Evolutionary conservation across 2,797 vertebrate genomes (phyloP), one percentile per base, ranked within the genome.

Genomic region (Psittacula echo): DNA sequence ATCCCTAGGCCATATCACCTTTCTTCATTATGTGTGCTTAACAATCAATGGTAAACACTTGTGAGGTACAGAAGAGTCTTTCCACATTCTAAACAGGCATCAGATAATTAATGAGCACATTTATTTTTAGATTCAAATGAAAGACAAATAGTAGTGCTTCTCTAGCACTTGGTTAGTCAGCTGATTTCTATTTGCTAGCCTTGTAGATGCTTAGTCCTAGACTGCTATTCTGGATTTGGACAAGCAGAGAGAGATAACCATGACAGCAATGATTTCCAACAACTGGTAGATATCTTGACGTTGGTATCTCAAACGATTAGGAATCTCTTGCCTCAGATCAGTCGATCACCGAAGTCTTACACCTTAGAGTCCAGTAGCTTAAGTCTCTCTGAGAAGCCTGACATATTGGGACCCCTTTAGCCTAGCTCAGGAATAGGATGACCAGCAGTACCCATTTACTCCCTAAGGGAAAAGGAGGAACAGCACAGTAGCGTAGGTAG

Each of bases 371-470:
- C 20, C 6, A 68, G 30, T 24, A 90, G 11, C 22, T 5, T n/a
- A 21, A 64, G 3, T 41, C 11, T n/a, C 16, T 73, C n/a, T 26
- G 2, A 67, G 41, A 64, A 71, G 5, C 5, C 23, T 70, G 2
- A 8, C 65, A 24, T 50, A 42, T 6, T 7, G 3, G 5, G 3
- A 10, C 2, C 17, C 5, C 7, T 64, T 65, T 53, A 67, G 2
- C 7, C 13, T 50, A 70, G 4, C 11, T 78, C 16, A 78, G 1
- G 7, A 75, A 88, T 1, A 4, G 4, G 17, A 50, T 23, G 3
- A 65, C 2, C 39, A 93, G 4, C 14, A 80, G 30, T 3, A 0
- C 0, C 9, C 3, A 11, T 19, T 47, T 68, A 2, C 3, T 42
- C 8, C 26, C 12, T 22, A 47, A 64, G 5, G 4, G 2, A 51